phyloP scores from a whole-genome alignment of 30 jellyfish, hydroid and myxozoan genomes.

The Mastigias papua region DNA sequence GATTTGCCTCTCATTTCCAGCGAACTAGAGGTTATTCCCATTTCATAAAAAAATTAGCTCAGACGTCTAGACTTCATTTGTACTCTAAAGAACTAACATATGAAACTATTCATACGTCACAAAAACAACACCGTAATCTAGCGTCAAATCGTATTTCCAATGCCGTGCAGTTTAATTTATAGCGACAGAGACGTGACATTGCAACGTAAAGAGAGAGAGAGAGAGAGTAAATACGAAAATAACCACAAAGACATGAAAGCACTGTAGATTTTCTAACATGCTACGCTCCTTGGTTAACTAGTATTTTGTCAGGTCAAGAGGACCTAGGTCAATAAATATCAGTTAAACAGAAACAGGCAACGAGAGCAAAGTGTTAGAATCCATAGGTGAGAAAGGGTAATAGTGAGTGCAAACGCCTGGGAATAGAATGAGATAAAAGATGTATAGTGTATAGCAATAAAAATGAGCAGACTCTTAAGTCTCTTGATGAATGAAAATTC shows the following conservation, averaged over 20 bases:
- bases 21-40: constrained; percentile 35
- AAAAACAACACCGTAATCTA: not conserved
- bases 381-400: too few species aligned
- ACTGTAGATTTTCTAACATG: not conserved
- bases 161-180: too few species aligned
- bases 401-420: too few species aligned
- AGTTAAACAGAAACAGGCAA: not conserved
- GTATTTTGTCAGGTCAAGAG: not conserved
- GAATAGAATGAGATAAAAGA: too few species aligned
- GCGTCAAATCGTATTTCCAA: not conserved
- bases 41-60: not conserved
- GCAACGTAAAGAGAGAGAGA: not conserved
- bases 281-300: not conserved
- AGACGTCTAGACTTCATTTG: too few species aligned
- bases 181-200: not conserved
- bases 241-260: too few species aligned
- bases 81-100: too few species aligned
- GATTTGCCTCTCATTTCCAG: not conserved
- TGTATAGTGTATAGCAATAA: too few species aligned
- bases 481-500: too few species aligned
- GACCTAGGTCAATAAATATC: constrained; percentile 23
- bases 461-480: too few species aligned
- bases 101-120: not conserved
- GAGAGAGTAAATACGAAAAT: not conserved
- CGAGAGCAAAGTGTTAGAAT: not conserved